Conservation (phyloP, 2,113 vertebrate genomes). For the Carollia perspicillata region DNA sequence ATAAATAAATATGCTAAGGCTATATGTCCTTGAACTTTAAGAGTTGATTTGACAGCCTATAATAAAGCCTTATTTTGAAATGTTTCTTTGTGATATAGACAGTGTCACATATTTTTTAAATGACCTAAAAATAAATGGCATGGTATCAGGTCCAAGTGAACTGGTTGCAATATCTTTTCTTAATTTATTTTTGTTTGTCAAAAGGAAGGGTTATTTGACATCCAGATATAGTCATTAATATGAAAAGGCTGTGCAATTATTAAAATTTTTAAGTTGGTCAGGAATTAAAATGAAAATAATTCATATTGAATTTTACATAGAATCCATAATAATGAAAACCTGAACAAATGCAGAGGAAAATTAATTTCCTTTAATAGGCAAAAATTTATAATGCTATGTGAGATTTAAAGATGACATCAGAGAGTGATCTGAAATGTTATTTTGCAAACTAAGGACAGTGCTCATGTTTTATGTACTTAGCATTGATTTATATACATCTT, state of each 20-base stretch:
- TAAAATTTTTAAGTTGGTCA: neutral
- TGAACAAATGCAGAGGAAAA: neutral
- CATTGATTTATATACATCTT: neutral
- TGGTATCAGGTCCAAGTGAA: neutral
- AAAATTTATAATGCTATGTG: neutral
- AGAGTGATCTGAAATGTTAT: neutral
- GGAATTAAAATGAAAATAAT: neutral
- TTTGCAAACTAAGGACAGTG: neutral
- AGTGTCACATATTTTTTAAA: neutral
- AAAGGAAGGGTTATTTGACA: neutral
- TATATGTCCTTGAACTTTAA: constrained; percentile 31
- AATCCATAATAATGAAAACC: neutral
- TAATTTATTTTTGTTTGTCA: constrained; percentile 41
- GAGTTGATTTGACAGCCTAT: neutral
- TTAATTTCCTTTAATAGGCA: neutral
- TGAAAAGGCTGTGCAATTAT: neutral
- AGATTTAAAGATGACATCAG: neutral
- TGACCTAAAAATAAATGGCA: neutral
- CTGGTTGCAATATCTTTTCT: neutral
- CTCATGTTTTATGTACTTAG: neutral
- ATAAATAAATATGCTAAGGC: neutral
- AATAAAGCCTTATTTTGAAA: constrained; percentile 38
- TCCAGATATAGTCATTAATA: neutral
- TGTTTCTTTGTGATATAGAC: neutral
- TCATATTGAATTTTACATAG: neutral